Conservation (phyloP, 2,113 vertebrate genomes). For the Pseudopodoces humilis region DNA sequence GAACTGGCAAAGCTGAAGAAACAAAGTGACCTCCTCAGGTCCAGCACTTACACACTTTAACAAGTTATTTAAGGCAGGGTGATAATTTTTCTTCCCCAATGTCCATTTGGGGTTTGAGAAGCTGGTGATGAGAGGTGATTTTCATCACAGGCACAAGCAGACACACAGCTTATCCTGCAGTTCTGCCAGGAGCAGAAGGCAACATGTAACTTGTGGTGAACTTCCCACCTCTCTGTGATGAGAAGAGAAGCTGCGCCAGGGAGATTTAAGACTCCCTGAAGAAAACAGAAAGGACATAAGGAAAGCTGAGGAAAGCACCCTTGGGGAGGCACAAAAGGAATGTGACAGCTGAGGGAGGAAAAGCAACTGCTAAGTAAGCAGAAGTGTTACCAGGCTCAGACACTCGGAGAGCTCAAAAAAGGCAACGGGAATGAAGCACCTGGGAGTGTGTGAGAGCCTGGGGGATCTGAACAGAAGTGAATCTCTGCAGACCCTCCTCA, state of each 20-base stretch:
- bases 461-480: not conserved
- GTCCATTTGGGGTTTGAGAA: not conserved
- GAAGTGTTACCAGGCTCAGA: not conserved
- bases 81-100: not conserved
- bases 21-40: not conserved
- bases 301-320: conserved; percentile 42
- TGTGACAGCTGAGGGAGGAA: conserved; percentile 46
- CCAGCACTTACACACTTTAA: not conserved
- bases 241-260: not conserved
- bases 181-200: not conserved
- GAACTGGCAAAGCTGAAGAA: not conserved
- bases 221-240: not conserved
- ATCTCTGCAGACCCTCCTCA: not conserved
- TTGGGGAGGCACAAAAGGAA: not conserved
- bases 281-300: conserved; percentile 11
- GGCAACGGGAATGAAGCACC: not conserved
- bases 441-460: not conserved
- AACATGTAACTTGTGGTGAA: not conserved
- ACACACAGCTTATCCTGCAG: not conserved
- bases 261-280: not conserved
- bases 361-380: conserved; percentile 43
- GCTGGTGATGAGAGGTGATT: not conserved
- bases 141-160: not conserved
- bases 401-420: conserved; percentile 9
- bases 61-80: not conserved